Conservation (phyloP, 1,140 invertebrate species). For the Reticulitermes speratus region DNA sequence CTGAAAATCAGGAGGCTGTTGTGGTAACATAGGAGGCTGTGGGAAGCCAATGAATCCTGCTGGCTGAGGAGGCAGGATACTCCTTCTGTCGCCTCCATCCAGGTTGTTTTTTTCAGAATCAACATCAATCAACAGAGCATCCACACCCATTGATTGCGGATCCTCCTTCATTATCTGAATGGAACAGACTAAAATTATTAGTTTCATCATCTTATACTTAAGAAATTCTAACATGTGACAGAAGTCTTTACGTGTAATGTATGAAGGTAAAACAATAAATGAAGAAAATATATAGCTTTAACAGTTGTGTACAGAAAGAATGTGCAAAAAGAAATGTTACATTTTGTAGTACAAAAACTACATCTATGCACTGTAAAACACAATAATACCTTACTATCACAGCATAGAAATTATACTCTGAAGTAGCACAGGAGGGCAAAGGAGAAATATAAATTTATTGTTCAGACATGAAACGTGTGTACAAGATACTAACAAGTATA, state of each 20-base stretch:
- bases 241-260: not conserved
- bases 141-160: slow-evolving; percentile 55
- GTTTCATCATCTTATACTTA: not conserved
- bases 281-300: no score
- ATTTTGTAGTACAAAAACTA: no score
- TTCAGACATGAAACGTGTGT: no score
- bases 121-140: slow-evolving; percentile 78
- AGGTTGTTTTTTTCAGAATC: slow-evolving; percentile 47
- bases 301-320: no score
- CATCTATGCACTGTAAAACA: no score
- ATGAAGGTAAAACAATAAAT: no score
- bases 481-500: no score
- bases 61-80: slow-evolving; percentile 59
- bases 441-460: no score
- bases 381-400: no score
- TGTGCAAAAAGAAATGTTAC: no score
- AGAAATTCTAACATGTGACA: not conserved
- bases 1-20: slow-evolving; percentile 26
- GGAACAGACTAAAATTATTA: not conserved
- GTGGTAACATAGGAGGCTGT: slow-evolving; percentile 61
- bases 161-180: slow-evolving; percentile 75
- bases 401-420: no score
- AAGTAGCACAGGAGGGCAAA: no score
- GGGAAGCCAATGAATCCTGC: slow-evolving; percentile 79
- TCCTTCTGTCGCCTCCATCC: slow-evolving; percentile 52